These are phyloP conservation scores for Xenotilapia flavipinnis DNA, from an alignment of 2,113 vertebrate species.

Conservation along the genomic window DNA sequence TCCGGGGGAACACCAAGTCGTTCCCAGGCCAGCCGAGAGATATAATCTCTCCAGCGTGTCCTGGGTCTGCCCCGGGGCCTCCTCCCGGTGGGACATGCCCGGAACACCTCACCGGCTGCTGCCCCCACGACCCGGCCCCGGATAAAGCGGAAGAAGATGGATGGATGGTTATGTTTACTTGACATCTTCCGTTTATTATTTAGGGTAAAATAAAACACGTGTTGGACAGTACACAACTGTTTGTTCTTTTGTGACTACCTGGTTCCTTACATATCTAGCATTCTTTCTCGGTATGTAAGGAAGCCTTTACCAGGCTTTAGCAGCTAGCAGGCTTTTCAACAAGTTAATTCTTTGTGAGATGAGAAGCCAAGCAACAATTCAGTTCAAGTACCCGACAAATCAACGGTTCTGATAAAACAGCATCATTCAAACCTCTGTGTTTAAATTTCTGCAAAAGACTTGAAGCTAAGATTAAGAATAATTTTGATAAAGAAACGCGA, in stretches of 20 bases:
- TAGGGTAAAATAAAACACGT: neutral
- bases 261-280: neutral
- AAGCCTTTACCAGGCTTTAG: neutral
- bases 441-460: neutral
- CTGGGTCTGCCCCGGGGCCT: too few species aligned
- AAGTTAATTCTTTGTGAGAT: neutral
- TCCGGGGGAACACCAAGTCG: too few species aligned
- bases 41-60: too few species aligned
- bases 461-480: neutral
- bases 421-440: neutral
- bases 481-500: rapidly evolving
- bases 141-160: neutral
- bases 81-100: too few species aligned
- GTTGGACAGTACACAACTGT: neutral
- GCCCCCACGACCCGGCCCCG: rapidly evolving
- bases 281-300: neutral
- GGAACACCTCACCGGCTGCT: neutral
- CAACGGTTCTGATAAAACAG: neutral
- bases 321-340: neutral
- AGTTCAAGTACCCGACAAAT: neutral
- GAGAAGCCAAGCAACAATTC: neutral
- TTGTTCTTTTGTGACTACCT: neutral
- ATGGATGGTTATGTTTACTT: neutral
- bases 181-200: neutral
- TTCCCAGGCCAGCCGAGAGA: too few species aligned